A percentile compares a stretch with the other conserved stretches of the same genome.
Evolutionary conservation across 2,113 vertebrate genomes (phyloP).

Genomic region (Tragelaphus scriptus): DNA sequence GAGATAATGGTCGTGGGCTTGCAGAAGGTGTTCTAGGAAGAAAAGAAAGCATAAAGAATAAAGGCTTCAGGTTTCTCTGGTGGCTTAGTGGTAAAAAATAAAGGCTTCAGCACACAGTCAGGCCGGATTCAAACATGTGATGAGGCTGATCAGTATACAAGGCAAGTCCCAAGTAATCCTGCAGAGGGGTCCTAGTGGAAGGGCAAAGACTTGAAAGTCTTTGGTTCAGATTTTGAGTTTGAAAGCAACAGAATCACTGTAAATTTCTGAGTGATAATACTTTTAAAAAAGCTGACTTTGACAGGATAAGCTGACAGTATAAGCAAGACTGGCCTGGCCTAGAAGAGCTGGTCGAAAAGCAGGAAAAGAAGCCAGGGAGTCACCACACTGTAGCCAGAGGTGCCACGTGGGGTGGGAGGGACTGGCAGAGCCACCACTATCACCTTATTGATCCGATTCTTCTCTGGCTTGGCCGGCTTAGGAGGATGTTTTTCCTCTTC

Average conservation of each 20-base stretch:
- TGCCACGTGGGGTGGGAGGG: fast-evolving
- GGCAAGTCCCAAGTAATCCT: background rate
- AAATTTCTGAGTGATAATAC: background rate
- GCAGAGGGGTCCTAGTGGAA: background rate
- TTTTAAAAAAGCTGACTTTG: background rate
- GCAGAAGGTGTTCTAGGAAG: background rate
- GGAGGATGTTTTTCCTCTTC: conserved; percentile 67
- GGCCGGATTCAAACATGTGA: background rate
- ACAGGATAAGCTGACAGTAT: background rate
- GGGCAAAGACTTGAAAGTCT: background rate
- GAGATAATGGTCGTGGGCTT: background rate
- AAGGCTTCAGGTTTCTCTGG: background rate
- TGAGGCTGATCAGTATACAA: background rate
- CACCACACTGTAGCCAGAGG: background rate
- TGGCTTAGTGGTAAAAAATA: background rate
- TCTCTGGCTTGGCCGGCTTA: conserved; percentile 65
- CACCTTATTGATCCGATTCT: conserved; percentile 74
- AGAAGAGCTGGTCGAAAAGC: background rate
- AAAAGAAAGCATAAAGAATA: background rate
- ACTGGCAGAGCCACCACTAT: background rate
- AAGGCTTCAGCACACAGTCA: background rate
- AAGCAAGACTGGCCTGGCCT: background rate
- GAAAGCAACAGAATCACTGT: background rate
- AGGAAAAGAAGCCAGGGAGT: background rate
- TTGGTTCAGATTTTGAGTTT: background rate